Percentiles rank a stretch among this genome's conserved stretches.
Conservation (phyloP, 2,797 vertebrate species). For the Sebastes cheni region DNA sequence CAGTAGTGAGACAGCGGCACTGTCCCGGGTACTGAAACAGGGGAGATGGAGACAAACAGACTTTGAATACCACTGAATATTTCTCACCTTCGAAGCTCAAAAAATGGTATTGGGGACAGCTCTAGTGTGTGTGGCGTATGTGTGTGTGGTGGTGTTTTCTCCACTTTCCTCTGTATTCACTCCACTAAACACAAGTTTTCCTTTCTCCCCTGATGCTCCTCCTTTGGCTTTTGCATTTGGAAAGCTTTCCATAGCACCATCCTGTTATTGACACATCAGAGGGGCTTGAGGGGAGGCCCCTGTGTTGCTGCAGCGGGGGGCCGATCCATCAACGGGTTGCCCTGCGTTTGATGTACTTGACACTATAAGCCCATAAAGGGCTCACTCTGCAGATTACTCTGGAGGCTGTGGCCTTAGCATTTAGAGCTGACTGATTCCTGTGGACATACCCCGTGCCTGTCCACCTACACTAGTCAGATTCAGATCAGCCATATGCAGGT, state of each 20-base stretch:
- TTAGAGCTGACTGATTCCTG: conserved; percentile 76
- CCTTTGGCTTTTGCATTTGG: conserved; percentile 2
- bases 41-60: too few species aligned
- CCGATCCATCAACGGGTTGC: conserved; percentile 50
- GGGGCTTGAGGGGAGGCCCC: conserved; percentile 43
- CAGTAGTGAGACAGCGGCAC: too few species aligned
- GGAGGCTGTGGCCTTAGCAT: conserved; percentile 67
- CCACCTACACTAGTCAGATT: conserved; percentile 64
- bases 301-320: conserved; percentile 45
- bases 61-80: too few species aligned
- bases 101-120: too few species aligned
- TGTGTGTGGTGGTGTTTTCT: conserved; percentile 1
- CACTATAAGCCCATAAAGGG: conserved; percentile 70
- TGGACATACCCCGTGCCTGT: conserved; percentile 61
- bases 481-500: conserved; percentile 55
- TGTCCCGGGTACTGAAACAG: too few species aligned
- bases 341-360: conserved; percentile 70
- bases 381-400: conserved; percentile 60
- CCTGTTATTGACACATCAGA: conserved; percentile 49
- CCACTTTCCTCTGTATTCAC: neutral
- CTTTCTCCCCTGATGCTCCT: neutral
- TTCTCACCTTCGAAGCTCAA: too few species aligned
- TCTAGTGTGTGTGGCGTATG: neutral
- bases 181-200: neutral
- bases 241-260: conserved; percentile 17